phyloP scores from a whole-genome alignment of 2,888 invertebrate genomes.

The Allacma fusca region DNA sequence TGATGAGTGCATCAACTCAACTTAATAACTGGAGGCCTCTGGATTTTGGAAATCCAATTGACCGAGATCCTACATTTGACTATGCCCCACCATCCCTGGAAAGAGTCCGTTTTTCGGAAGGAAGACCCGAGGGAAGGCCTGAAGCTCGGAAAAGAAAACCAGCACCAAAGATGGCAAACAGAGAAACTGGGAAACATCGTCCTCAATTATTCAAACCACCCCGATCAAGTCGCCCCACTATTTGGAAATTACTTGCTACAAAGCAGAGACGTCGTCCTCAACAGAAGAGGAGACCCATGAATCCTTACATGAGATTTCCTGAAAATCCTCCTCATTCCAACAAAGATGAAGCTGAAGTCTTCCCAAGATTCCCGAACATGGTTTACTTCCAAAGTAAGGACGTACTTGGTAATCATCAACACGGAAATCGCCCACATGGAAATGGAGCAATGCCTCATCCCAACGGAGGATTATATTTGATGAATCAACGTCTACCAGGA shows the following conservation, averaged over 20 bases:
- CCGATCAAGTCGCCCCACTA: conserved; percentile 31
- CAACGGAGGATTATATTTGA: not conserved
- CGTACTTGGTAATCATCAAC: conserved; percentile 35
- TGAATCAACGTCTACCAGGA: not conserved
- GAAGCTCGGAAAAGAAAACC: conserved; percentile 37
- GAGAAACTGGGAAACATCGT: conserved; percentile 18
- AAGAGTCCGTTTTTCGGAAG: conserved; percentile 50
- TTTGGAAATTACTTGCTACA: conserved; percentile 58
- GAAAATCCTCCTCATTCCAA: conserved; percentile 32
- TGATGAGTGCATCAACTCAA: not conserved
- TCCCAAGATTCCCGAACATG: conserved; percentile 56
- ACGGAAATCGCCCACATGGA: not conserved
- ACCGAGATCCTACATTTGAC: conserved; percentile 58
- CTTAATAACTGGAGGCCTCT: conserved; percentile 52
- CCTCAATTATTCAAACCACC: conserved; percentile 34
- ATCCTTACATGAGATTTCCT: conserved; percentile 45
- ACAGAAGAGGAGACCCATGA: conserved; percentile 31
- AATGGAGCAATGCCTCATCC: not conserved
- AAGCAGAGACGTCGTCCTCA: conserved; percentile 49
- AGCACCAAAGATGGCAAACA: conserved; percentile 1
- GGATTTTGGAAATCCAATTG: conserved; percentile 56
- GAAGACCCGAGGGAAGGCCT: conserved; percentile 38
- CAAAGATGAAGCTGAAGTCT: conserved; percentile 55
- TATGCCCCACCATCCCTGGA: conserved; percentile 60
- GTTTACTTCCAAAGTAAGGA: conserved; percentile 59